Conservation (phyloP, 2,113 vertebrate genomes). For the Ictalurus punctatus region DNA sequence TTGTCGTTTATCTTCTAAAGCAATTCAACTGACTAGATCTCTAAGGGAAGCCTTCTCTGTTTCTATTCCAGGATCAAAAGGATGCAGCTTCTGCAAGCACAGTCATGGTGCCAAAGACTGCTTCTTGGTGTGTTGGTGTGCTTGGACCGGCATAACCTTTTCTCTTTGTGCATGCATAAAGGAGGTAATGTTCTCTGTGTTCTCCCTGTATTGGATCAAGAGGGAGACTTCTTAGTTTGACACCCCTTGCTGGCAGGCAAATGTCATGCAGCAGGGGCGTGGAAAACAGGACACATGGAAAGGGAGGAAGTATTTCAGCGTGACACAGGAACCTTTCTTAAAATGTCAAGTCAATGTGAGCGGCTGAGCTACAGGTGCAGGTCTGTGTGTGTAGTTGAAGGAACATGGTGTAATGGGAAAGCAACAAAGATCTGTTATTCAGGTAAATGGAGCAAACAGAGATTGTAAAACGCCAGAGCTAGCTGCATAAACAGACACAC, state of each 20-base stretch:
- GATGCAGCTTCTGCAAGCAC: slow-evolving; percentile 4
- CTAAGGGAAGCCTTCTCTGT: not conserved
- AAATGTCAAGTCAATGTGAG: slow-evolving; percentile 64
- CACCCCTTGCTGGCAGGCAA: slow-evolving; percentile 60
- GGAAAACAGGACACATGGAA: slow-evolving; percentile 60
- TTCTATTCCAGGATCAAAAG: not conserved
- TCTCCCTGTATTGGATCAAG: slow-evolving; percentile 43
- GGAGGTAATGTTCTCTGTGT: slow-evolving; percentile 57
- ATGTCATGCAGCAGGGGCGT: slow-evolving; percentile 65
- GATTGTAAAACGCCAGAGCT: not conserved
- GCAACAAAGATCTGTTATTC: slow-evolving; percentile 5
- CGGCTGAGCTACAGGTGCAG: slow-evolving; percentile 35
- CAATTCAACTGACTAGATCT: not conserved
- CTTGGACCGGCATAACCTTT: slow-evolving; percentile 67
- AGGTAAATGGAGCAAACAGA: slow-evolving; percentile 18
- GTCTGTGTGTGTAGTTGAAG: slow-evolving; percentile 14
- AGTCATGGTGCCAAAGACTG: not conserved
- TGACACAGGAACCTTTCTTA: slow-evolving; percentile 52
- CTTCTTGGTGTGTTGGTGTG: slow-evolving; percentile 1
- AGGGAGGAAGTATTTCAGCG: slow-evolving; percentile 54
- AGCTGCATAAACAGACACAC: not conserved
- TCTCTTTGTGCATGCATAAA: slow-evolving; percentile 52
- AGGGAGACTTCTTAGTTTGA: slow-evolving; percentile 45
- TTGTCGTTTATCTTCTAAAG: not conserved
- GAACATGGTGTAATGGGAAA: slow-evolving; percentile 11